Evolutionary conservation across 2,888 invertebrate genomes (phyloP).

Genomic region (Acleris emargana): DNA sequence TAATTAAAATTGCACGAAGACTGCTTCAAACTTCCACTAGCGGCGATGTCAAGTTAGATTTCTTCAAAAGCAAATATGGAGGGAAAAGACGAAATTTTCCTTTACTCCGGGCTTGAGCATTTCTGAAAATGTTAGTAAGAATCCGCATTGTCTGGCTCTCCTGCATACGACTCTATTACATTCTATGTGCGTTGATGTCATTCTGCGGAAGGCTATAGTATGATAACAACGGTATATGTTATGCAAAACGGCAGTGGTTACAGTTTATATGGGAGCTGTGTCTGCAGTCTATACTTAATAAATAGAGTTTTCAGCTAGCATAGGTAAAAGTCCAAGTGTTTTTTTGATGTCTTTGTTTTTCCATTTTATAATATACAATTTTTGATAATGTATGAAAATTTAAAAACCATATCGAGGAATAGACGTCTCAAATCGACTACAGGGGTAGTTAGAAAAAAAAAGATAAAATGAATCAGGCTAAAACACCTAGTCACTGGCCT

Average conservation of each 20-base stretch:
- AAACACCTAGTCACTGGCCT: no score
- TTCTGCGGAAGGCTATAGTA: conserved; percentile 32
- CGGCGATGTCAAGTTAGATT: conserved; percentile 18
- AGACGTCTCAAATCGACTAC: no score
- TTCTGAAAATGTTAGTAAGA: conserved; percentile 33
- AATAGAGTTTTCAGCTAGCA: no score
- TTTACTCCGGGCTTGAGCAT: conserved; percentile 24
- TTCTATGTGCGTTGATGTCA: conserved; percentile 53
- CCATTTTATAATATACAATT: no score
- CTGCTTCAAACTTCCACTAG: conserved; percentile 11
- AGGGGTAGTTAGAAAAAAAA: no score
- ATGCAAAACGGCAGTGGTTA: conserved; percentile 21
- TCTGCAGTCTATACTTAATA: conserved; percentile 1
- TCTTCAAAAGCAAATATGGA: conserved; percentile 20
- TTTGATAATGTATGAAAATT: no score
- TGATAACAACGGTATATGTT: conserved; percentile 6
- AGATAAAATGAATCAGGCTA: no score
- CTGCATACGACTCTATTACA: conserved; percentile 51
- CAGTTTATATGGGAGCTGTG: conserved; percentile 10
- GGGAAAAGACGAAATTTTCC: conserved; percentile 27
- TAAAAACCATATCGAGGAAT: no score
- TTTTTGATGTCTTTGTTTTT: no score
- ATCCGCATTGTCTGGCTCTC: conserved; percentile 39
- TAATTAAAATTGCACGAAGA: conserved; percentile 26
- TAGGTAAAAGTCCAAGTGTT: no score